Evolutionary conservation across 2,113 vertebrate species (phyloP), one percentile per base, ranked within the genome.

Genomic region (Amia ocellicauda): DNA sequence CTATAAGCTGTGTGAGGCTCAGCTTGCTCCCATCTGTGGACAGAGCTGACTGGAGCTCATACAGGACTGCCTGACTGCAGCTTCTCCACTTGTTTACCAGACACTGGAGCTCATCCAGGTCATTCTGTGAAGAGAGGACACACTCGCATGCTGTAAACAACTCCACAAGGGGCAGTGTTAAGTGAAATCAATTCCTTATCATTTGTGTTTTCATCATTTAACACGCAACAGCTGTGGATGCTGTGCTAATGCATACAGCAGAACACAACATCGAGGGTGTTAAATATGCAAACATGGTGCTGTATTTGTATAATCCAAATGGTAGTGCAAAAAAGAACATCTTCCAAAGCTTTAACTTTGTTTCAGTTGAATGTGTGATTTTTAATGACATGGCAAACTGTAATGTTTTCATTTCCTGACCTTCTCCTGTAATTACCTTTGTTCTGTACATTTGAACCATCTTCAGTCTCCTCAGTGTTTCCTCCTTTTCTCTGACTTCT

Each of bases 31-130:
- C 89, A 4, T 91, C 90, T 31, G 83, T 45, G 43, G 85, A 88
- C 58, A 94, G 72, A 1, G 87, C 83, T 0, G 84, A 82, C 74
- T 96, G 94, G 13, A 99, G 85, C 66, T 98, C 90, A 29, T 81
- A 89, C 0, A 98, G 82, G n/a, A 92, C 86, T 52, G 83, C 76
- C 75, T 98, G 97, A 58, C 90, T 88, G 70, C 93, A 92, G 0
- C 69, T 81, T 57, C 96, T 87, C 97, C 97, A 99, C 79, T 98
- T 99, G 67, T 70, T 80, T 75, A 92, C 92, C 76, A 99, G 78
- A 26, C 66, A 77, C 58, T 91, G 87, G 27, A 98, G 87, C 72
- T 92, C 86, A 2, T 72, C 79, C 64, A 94, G 74, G 73, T 97
- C 85, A 77, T 96, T 97, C 94, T 98, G 68, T 63, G 88, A 79